Conservation (phyloP, 2,797 vertebrate species). For the Miopithecus talapoin region DNA sequence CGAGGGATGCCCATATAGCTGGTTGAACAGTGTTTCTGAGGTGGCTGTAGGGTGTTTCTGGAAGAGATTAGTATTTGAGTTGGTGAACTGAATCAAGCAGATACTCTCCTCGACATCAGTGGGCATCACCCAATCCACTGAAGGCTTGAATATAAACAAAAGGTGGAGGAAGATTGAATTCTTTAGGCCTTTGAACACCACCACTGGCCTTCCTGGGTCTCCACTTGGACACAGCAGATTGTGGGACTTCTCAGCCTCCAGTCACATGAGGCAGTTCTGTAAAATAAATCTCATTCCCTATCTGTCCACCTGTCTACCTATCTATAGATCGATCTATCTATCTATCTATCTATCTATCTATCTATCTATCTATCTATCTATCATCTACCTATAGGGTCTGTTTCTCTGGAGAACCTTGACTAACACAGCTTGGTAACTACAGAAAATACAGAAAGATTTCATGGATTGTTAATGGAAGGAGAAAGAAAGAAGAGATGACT, state of each 20-base stretch:
- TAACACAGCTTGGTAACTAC: not conserved
- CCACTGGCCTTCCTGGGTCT: not conserved
- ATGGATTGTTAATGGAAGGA: too few species aligned
- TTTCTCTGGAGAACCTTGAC: not conserved
- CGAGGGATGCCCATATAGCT: too few species aligned
- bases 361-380: not conserved
- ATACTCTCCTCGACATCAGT: too few species aligned
- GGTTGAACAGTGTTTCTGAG: not conserved
- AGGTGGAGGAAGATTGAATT: not conserved
- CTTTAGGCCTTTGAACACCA: not conserved
- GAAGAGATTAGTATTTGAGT: not conserved
- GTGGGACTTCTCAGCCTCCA: not conserved
- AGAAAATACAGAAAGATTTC: not conserved
- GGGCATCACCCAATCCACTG: not conserved
- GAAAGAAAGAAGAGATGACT: not conserved
- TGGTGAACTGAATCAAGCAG: not conserved
- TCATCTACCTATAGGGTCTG: not conserved
- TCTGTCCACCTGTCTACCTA: not conserved
- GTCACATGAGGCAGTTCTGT: not conserved
- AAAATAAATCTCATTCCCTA: not conserved
- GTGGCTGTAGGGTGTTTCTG: not conserved
- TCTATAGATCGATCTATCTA: not conserved
- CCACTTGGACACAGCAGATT: not conserved
- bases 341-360: not conserved
- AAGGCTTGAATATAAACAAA: not conserved